phyloP scores from a whole-genome alignment of 1,140 invertebrate species.

The Musca domestica region DNA sequence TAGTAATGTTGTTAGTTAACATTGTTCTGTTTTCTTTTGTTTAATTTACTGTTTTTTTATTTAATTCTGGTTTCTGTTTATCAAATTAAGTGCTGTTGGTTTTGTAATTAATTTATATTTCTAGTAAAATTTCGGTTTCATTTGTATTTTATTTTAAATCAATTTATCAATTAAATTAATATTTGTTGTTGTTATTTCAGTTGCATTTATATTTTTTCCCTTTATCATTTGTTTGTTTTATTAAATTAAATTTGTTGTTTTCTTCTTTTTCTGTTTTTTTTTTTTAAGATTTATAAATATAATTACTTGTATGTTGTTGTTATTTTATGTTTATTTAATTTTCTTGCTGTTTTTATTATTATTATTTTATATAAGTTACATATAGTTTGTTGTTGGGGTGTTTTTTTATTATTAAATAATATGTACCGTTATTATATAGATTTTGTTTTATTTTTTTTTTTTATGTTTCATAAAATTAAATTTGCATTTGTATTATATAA shows the following conservation, averaged over 20 bases:
- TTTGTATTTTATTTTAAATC: conserved; percentile 20
- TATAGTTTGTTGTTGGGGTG: conserved; percentile 7
- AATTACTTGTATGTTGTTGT: conserved; percentile 5
- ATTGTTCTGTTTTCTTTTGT: conserved; percentile 3
- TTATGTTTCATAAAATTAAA: conserved; percentile 37
- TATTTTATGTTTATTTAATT: conserved; percentile 13
- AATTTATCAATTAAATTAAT: conserved; percentile 14
- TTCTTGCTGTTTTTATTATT: neutral
- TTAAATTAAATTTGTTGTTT: conserved; percentile 26
- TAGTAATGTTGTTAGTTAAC: conserved; percentile 22
- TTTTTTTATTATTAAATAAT: conserved; percentile 33
- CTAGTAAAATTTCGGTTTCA: conserved; percentile 20
- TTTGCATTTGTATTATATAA: conserved; percentile 26
- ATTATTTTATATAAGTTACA: conserved; percentile 24
- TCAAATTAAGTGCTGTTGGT: conserved; percentile 15
- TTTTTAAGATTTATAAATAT: neutral
- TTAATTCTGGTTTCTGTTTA: conserved; percentile 20
- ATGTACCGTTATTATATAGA: conserved; percentile 16
- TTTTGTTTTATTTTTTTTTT: conserved; percentile 36
- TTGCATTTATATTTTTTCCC: conserved; percentile 21
- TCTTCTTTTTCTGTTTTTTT: no score
- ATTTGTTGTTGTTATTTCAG: conserved; percentile 7
- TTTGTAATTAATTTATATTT: conserved; percentile 13
- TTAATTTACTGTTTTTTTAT: conserved; percentile 15
- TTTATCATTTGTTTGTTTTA: conserved; percentile 13